Base-by-base conservation (phyloP, 2,797 vertebrate genomes). In the Melanogrammus aeglefinus region DNA sequence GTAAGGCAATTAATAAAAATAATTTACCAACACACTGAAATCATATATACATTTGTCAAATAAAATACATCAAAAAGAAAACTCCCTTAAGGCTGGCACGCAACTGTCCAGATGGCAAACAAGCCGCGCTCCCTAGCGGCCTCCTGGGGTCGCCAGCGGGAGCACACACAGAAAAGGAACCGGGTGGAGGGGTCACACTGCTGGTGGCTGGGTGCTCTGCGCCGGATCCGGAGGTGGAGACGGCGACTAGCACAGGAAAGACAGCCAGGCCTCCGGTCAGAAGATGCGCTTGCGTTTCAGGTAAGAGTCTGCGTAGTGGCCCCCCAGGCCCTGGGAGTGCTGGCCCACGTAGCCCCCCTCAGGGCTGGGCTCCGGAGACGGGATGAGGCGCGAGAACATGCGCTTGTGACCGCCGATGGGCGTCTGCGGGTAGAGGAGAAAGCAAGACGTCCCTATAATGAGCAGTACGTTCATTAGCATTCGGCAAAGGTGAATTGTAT, bases 301-400 rank as follows among this genome's bases (percentile, higher is more conserved):
- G 91, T 98, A 97, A 82, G 97, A 97, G 91, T 98, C 97, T 4
- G 97, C 96, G 1, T 97, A 98, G 89, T 98, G 96, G 41, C 97
- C 97, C 0, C 96, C 97, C 0, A 98, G 95, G 84, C 96, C 97
- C 86, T 97, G 97, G 38, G 97, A 98, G 87, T 98, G 97, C 90
- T 98, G 97, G 72, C 97, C 97, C 73, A 97, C 95, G 1, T 98
- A 98, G 78, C 95, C 92, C 0, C 96, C 96, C 85, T 97, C 96
- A 0, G 97, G 97, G 85, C 97, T 98, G 14, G 97, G 96, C 90
- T 98, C 97, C 0, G 96, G 97, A 2, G 96, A 96, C 0, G 97
- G 97, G 84, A 97, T 96, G 81, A 98, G 93, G 72, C 95, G 95
- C 18, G 96, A 96, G 83, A 96, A 96, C 24, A 95, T 93, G 0